These are phyloP conservation scores for Nasua narica DNA, from an alignment of 2,797 vertebrate species.

Conservation along the genomic window DNA sequence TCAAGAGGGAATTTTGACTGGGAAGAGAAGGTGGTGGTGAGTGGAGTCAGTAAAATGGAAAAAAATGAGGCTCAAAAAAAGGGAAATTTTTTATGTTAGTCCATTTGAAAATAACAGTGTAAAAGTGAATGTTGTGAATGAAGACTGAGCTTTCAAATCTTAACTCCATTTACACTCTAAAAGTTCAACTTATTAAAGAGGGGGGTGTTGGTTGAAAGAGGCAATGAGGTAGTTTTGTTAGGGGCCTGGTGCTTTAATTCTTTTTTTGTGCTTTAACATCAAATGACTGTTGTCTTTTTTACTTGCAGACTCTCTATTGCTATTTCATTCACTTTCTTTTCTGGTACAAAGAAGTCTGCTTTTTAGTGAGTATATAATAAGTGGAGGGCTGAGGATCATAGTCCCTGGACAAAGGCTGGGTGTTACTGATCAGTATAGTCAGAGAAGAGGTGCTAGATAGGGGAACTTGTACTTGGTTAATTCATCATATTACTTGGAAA, in stretches of 20 bases:
- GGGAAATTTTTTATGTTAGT: background rate
- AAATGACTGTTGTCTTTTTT: conserved; percentile 51
- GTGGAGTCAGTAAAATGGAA: background rate
- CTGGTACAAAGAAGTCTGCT: conserved; percentile 35
- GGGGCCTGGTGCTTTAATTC: conserved; percentile 17
- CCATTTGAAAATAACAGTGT: background rate
- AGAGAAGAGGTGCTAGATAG: conserved; percentile 45
- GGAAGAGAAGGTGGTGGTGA: background rate
- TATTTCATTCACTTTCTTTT: conserved; percentile 51
- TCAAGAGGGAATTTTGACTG: conserved; percentile 10
- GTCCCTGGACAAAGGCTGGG: background rate
- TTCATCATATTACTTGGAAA: conserved; percentile 76
- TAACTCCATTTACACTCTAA: background rate
- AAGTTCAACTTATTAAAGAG: background rate
- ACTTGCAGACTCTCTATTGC: background rate
- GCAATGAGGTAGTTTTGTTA: conserved; percentile 28
- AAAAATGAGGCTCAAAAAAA: conserved; percentile 10
- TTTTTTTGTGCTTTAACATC: conserved; percentile 37
- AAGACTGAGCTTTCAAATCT: conserved; percentile 26
- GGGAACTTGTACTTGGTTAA: conserved; percentile 72
- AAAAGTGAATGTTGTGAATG: background rate
- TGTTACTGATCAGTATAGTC: background rate
- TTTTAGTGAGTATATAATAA: conserved; percentile 33
- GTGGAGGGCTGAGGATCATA: conserved; percentile 24
- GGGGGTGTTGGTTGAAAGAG: background rate